Conservation (phyloP, 2,113 vertebrate genomes). For the Chionodraco myersi region DNA sequence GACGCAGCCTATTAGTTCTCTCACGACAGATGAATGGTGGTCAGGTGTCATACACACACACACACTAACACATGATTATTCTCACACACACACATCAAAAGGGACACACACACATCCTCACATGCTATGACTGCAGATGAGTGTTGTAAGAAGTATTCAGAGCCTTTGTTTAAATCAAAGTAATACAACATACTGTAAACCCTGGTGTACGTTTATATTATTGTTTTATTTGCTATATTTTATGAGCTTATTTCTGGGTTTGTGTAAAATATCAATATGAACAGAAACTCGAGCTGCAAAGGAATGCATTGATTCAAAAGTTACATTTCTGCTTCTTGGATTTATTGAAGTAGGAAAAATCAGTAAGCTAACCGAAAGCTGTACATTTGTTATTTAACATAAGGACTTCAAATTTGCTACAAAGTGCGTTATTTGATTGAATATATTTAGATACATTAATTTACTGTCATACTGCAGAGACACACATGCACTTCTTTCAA, state of each 20-base stretch:
- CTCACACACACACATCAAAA: background rate
- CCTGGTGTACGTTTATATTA: too few relatives aligned
- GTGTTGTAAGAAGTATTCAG: background rate
- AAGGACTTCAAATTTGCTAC: background rate
- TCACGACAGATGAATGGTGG: slow-evolving; percentile 72
- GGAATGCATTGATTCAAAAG: background rate
- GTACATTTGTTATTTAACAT: background rate
- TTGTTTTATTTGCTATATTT: background rate
- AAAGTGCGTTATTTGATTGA: background rate
- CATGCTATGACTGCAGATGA: background rate
- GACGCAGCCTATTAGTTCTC: slow-evolving; percentile 45
- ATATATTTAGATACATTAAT: background rate
- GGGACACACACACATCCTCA: background rate
- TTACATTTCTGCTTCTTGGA: background rate
- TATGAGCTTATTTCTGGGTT: background rate
- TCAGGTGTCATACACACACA: slow-evolving; percentile 63
- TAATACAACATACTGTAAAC: too few relatives aligned
- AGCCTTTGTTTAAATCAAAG: background rate
- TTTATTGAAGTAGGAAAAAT: background rate
- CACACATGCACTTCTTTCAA: background rate
- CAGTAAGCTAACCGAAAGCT: background rate
- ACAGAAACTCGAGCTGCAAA: background rate
- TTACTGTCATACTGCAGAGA: too few relatives aligned
- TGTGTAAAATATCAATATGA: background rate
- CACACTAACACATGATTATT: background rate